phyloP scores from a whole-genome alignment of 2,113 vertebrate genomes.

The Verasper variegatus region DNA sequence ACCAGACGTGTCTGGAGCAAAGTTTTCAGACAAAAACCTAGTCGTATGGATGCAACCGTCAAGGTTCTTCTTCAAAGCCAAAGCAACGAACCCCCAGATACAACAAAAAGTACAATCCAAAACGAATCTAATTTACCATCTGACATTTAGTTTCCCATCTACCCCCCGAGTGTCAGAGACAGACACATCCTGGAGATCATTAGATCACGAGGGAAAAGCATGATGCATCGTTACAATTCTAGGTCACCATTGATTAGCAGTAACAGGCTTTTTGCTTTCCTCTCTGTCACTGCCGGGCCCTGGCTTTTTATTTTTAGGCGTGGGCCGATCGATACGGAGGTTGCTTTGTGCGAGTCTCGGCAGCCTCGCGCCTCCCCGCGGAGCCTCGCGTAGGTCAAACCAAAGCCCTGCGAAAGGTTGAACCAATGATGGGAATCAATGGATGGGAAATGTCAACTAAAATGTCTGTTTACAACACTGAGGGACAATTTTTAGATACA shows the following conservation, averaged over 20 bases:
- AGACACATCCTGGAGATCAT: conserved; percentile 59
- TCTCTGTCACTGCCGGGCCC: conserved; percentile 40
- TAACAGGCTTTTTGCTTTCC: conserved; percentile 43
- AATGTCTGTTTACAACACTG: conserved; percentile 53
- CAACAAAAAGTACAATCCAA: neutral
- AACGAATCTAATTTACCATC: conserved; percentile 20
- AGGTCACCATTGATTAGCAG: conserved; percentile 74
- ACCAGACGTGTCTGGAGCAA: too few relatives aligned
- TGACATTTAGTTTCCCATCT: conserved; percentile 46
- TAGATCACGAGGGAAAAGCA: conserved; percentile 58
- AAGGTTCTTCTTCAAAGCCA: too few relatives aligned
- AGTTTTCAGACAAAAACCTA: too few relatives aligned
- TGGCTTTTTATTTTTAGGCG: conserved; percentile 75
- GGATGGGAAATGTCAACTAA: conserved; percentile 77
- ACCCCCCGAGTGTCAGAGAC: conserved; percentile 31
- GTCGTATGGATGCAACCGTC: too few relatives aligned
- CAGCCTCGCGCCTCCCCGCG: conserved; percentile 49
- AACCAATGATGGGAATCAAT: conserved; percentile 77
- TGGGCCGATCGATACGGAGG: conserved; percentile 64
- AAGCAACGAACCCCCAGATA: too few relatives aligned
- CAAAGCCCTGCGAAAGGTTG: conserved; percentile 70
- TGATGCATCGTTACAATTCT: conserved; percentile 69
- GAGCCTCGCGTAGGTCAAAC: conserved; percentile 69
- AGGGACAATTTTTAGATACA: conserved; percentile 36
- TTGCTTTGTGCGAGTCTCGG: conserved; percentile 57